Conservation (phyloP, 2,113 vertebrate genomes). For the Delphinus delphis region DNA sequence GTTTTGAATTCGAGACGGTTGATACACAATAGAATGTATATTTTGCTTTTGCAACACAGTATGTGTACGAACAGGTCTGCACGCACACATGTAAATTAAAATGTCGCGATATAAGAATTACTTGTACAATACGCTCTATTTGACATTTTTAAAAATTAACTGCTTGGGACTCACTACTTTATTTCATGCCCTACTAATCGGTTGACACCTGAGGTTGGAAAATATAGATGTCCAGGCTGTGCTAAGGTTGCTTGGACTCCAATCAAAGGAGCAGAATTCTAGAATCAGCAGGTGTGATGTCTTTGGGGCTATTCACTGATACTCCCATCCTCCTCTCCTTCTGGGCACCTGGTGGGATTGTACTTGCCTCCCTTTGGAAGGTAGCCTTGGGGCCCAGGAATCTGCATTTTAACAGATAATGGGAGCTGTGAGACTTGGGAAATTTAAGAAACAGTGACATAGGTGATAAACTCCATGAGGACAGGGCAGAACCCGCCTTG, state of each 20-base stretch:
- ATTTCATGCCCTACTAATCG: background rate
- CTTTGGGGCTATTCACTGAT: background rate
- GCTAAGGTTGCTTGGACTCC: background rate
- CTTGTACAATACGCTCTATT: background rate
- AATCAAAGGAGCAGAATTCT: background rate
- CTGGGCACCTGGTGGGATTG: background rate
- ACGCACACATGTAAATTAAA: background rate
- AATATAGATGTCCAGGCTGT: background rate
- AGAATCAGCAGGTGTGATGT: background rate
- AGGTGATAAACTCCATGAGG: background rate
- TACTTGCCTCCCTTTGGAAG: background rate
- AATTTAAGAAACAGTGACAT: background rate
- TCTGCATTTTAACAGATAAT: background rate
- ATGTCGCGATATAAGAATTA: background rate
- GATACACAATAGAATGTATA: fast-evolving
- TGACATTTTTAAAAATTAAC: background rate
- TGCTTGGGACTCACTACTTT: background rate
- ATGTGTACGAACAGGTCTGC: background rate
- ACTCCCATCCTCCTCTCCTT: background rate
- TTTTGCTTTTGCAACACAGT: background rate
- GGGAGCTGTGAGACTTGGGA: background rate
- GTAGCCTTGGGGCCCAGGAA: background rate
- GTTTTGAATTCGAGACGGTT: background rate
- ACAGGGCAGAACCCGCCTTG: background rate
- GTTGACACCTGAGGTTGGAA: background rate